Base-by-base conservation (phyloP, 2,888 invertebrate genomes). In the Oscheius sp. region DNA sequence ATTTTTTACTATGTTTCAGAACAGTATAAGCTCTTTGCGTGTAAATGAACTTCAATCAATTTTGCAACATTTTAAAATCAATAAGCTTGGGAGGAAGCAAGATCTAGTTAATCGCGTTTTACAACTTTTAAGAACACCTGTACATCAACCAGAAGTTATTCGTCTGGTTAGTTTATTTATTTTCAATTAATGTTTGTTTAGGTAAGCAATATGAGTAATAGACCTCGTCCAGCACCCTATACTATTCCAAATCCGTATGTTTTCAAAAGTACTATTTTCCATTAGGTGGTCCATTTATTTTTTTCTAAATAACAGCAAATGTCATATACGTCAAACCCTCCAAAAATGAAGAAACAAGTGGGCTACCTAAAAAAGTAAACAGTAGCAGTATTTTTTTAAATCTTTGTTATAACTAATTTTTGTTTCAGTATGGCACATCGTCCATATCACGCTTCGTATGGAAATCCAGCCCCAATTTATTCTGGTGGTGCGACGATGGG, bases 31-130 rank as follows among this genome's bases (percentile, higher is more conserved):
- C 45, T 22, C 47, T 0, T 32, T 51, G 22, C 67, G 73, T 14
- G 77, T 77, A 6, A 71, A 75, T 66, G 77, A 77, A 57, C 64
- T 77, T 3, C 75, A 68, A 36, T 20, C 41, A 9, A 30, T 68
- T 22, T 63, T 77, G 22, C 54, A 50, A 22, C 33, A 30, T 22
- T 78, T 73, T 57, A 71, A 70, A n/a, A 61, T 61, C 20, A 66
- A 70, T 26, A 78, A 77, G 44, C 47, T 80, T 17, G 80, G 80
- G 24, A 80, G 78, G 68, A 80, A 80, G 63, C 66, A 66, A 38
- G 80, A 80, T 22, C 72, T 80, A 24, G 57, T 76, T 32, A 41
- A 68, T 22, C 67, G 80, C n/a, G 41, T 30, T 4, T 17, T 45
- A 17, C 30, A 32, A 17, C 26, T 67, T 17, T 47, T 67, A 38